Evolutionary conservation across 2,888 invertebrate species (phyloP).

Genomic region (Colostygia pectinataria): DNA sequence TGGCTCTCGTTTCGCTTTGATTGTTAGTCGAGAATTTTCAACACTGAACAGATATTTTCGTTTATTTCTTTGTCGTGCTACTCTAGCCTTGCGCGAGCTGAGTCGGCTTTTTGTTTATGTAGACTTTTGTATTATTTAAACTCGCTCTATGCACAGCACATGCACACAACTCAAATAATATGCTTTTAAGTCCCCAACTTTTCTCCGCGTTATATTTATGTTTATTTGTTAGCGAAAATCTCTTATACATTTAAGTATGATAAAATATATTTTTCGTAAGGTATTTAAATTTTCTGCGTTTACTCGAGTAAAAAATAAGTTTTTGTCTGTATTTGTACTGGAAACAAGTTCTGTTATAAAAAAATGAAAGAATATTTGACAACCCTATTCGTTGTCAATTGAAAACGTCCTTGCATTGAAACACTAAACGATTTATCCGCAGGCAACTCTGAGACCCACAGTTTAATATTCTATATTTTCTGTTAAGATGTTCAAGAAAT

Average conservation of each 20-base stretch:
- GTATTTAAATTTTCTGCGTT: too few relatives aligned
- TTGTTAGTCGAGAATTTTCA: slow-evolving; percentile 34
- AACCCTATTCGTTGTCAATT: slow-evolving; percentile 5
- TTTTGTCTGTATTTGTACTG: background rate
- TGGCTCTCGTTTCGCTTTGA: slow-evolving; percentile 36
- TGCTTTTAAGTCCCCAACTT: slow-evolving; percentile 18
- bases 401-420: too few relatives aligned
- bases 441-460: slow-evolving; percentile 10
- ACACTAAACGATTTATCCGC: slow-evolving; percentile 1
- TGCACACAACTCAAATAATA: background rate
- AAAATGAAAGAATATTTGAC: too few relatives aligned
- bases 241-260: too few relatives aligned
- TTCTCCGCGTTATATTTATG: background rate
- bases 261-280: too few relatives aligned
- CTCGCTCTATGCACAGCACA: background rate
- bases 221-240: slow-evolving; percentile 18
- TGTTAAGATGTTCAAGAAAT: background rate
- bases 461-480: slow-evolving; percentile 34
- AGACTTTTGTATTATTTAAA: background rate
- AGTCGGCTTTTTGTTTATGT: background rate
- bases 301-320: too few relatives aligned
- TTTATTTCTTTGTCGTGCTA: slow-evolving; percentile 27
- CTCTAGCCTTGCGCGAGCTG: background rate
- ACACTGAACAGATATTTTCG: slow-evolving; percentile 33
- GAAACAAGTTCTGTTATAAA: too few relatives aligned